Conservation (phyloP, 1,140 invertebrate species). For the Papilio dardanus region DNA sequence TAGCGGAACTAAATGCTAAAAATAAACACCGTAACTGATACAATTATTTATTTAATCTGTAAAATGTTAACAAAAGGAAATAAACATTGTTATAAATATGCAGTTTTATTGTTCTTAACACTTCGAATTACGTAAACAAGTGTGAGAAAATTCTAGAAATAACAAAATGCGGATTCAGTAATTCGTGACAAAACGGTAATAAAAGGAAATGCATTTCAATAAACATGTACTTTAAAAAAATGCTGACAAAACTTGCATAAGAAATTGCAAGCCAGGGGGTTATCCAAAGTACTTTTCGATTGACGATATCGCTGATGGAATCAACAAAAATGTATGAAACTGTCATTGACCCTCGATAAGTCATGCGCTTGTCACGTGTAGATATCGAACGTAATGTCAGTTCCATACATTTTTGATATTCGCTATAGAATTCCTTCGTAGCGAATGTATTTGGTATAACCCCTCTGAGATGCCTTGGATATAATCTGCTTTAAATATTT, state of each 20-base stretch:
- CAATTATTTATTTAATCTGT: slow-evolving; percentile 2
- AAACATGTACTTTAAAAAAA: not conserved
- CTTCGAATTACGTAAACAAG: not conserved
- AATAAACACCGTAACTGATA: slow-evolving; percentile 33
- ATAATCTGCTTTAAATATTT: no score
- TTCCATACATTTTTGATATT: no score
- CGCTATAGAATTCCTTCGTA: no score
- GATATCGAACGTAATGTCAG: no score
- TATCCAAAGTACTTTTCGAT: no score
- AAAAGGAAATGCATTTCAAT: not conserved
- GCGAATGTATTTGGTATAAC: no score
- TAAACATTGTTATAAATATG: not conserved
- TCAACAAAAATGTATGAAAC: no score
- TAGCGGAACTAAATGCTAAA: slow-evolving; percentile 29
- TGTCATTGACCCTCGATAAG: no score
- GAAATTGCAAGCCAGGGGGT: no score
- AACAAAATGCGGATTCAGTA: slow-evolving; percentile 23
- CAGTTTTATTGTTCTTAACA: slow-evolving; percentile 8
- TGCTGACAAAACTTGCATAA: not conserved
- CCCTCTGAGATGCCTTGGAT: not conserved
- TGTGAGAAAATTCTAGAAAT: not conserved
- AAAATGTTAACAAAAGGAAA: slow-evolving; percentile 23
- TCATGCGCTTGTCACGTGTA: no score
- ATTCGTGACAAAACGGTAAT: not conserved
- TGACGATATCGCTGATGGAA: no score